Percentiles rank a stretch among this genome's conserved stretches.
phyloP scores from a whole-genome alignment of 2,113 vertebrate genomes.

The Embiotoca jacksoni region DNA sequence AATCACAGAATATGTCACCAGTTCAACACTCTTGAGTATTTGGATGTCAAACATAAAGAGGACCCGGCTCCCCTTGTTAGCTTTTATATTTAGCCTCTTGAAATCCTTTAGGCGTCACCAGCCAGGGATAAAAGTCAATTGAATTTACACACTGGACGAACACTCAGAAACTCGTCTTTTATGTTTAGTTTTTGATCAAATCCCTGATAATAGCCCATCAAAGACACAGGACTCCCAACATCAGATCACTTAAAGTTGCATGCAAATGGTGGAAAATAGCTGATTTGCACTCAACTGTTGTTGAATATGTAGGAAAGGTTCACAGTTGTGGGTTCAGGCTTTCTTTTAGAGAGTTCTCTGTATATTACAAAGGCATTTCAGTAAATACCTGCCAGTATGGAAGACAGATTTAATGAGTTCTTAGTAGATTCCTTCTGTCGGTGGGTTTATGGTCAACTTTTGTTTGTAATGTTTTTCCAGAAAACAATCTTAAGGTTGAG shows the following conservation, averaged over 20 bases:
- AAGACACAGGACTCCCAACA: background rate
- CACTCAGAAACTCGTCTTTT: background rate
- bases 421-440: background rate
- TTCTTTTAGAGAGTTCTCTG: no score
- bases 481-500: no score
- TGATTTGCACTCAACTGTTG: background rate
- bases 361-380: no score
- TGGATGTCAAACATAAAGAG: constrained; percentile 1
- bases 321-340: no score
- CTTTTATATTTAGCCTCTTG: background rate
- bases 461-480: background rate
- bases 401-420: background rate
- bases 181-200: background rate
- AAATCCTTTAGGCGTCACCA: background rate
- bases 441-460: background rate
- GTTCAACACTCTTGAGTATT: background rate
- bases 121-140: background rate
- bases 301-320: background rate
- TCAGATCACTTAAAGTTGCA: background rate
- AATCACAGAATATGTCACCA: background rate
- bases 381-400: no score
- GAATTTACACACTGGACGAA: background rate
- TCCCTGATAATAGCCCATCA: background rate
- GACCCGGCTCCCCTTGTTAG: background rate
- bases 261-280: background rate